Conservation (phyloP, 2,113 vertebrate genomes). For the Scartelaos histophorus region DNA sequence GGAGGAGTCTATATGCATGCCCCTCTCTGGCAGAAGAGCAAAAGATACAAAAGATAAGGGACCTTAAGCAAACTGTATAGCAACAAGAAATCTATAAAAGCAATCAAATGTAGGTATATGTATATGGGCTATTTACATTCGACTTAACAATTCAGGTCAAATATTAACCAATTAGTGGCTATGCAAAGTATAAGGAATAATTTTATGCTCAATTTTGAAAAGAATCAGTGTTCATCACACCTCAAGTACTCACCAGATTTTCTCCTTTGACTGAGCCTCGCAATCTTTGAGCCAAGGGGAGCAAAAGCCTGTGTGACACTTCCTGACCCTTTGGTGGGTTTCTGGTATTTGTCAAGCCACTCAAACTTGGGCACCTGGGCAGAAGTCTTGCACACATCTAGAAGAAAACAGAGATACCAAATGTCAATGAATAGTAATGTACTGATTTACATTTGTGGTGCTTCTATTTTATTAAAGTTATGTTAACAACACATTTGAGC, state of each 20-base stretch:
- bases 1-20: conserved; percentile 39
- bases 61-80: background rate
- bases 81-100: background rate
- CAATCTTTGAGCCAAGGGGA: conserved; percentile 25
- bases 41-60: conserved; percentile 14
- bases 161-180: too few species aligned
- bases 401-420: conserved; percentile 8
- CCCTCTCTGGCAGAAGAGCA: conserved; percentile 15
- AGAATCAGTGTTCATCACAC: too few species aligned
- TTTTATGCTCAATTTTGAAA: too few species aligned
- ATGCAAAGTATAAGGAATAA: too few species aligned
- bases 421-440: background rate
- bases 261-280: conserved; percentile 48
- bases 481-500: too few species aligned
- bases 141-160: too few species aligned
- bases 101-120: background rate
- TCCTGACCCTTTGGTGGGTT: conserved; percentile 31
- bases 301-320: conserved; percentile 33
- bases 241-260: conserved; percentile 61
- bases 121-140: too few species aligned
- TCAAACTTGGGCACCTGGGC: conserved; percentile 65
- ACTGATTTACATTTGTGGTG: too few species aligned
- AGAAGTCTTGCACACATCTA: conserved; percentile 75
- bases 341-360: conserved; percentile 78
- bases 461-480: too few species aligned